These are phyloP conservation scores for Eupeodes corollae DNA, from an alignment of 1,140 invertebrate species.

Conservation along the genomic window DNA sequence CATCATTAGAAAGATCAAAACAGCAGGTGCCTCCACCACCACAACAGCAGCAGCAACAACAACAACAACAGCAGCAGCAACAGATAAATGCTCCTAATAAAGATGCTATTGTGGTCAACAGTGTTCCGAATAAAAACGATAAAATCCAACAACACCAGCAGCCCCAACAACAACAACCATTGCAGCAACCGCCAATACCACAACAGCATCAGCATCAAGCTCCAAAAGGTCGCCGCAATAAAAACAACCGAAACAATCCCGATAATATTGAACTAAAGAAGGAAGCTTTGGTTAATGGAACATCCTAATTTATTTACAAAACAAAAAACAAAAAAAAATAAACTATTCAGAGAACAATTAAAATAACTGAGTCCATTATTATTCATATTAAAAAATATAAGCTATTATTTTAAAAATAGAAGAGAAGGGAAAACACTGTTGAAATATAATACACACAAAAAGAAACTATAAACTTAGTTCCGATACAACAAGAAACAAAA, in stretches of 20 bases:
- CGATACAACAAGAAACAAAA: conserved; percentile 6
- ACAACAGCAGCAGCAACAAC: conserved; percentile 4
- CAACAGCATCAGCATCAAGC: conserved; percentile 6
- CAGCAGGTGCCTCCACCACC: conserved; percentile 6
- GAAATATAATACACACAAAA: conserved; percentile 2
- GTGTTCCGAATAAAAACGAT: conserved; percentile 4
- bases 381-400: not conserved
- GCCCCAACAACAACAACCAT: conserved; percentile 11
- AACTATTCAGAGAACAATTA: conserved; percentile 4
- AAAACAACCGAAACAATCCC: conserved; percentile 22
- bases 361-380: conserved; percentile 9
- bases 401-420: not conserved
- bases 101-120: not conserved
- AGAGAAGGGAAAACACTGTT: not conserved
- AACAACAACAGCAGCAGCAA: conserved; percentile 11
- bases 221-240: not conserved
- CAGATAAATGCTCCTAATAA: not conserved
- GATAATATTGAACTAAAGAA: conserved; percentile 15
- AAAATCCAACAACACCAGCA: conserved; percentile 10
- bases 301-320: conserved; percentile 22
- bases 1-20: conserved; percentile 13
- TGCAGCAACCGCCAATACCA: conserved; percentile 25
- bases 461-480: conserved; percentile 3
- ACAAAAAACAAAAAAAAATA: conserved; percentile 11
- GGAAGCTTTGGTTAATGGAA: conserved; percentile 32